A percentile compares a stretch with the other conserved stretches of the same genome.
These are phyloP conservation scores for Xerus rutilus DNA, from an alignment of 2,797 vertebrate species.

Conservation along the genomic window DNA sequence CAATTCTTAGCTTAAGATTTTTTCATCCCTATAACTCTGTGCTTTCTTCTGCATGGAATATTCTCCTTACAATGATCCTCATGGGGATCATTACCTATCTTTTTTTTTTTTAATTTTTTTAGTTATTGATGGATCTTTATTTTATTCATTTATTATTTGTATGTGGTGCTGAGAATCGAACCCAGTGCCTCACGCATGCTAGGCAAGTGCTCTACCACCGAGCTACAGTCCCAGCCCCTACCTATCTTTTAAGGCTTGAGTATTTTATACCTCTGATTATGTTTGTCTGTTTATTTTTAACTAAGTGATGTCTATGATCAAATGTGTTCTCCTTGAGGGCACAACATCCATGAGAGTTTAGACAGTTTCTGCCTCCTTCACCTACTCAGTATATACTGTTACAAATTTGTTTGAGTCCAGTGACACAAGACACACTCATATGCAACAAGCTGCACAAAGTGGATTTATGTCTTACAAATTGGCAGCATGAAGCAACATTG, in stretches of 20 bases:
- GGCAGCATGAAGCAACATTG: not conserved
- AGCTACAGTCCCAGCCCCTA: too few relatives aligned
- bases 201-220: too few relatives aligned
- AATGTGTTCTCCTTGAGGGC: not conserved
- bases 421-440: fast-evolving
- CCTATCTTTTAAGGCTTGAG: not conserved
- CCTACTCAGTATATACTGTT: fast-evolving
- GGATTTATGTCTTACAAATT: not conserved
- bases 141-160: too few relatives aligned
- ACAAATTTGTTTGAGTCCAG: not conserved
- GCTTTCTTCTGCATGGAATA: not conserved
- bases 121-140: too few relatives aligned
- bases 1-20: too few relatives aligned
- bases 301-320: not conserved
- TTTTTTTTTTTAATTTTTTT: too few relatives aligned
- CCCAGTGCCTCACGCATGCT: too few relatives aligned
- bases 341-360: not conserved
- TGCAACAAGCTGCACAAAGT: not conserved
- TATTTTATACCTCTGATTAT: not conserved
- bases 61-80: not conserved
- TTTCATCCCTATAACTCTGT: not conserved
- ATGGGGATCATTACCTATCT: not conserved
- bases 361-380: not conserved
- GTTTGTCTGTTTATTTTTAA: not conserved
- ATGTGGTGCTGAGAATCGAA: too few relatives aligned